phyloP scores from a whole-genome alignment of 2,113 vertebrate species.

The Chaetorhynchus papuensis region DNA sequence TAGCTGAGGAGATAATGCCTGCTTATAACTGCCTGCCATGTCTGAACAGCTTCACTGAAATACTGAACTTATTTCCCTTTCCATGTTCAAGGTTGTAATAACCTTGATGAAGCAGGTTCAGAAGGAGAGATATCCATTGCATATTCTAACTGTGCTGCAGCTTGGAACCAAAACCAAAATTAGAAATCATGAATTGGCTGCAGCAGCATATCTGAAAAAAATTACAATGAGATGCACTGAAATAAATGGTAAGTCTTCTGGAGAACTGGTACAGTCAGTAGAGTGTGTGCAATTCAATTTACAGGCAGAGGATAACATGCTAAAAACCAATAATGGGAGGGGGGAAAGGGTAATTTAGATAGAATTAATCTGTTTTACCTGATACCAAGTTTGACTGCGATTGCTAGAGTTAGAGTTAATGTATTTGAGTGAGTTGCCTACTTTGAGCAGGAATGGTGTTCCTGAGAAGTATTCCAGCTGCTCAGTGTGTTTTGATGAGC shows the following conservation, averaged over 20 bases:
- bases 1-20: background rate
- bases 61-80: background rate
- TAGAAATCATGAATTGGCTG: constrained; percentile 78
- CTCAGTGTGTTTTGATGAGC: background rate
- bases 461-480: background rate
- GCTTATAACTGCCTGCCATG: background rate
- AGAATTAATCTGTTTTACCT: background rate
- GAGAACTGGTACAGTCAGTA: background rate
- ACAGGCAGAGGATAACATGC: background rate
- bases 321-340: background rate
- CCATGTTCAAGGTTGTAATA: constrained; percentile 75
- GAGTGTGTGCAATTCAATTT: background rate
- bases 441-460: background rate
- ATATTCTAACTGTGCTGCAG: constrained; percentile 80
- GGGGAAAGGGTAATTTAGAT: background rate
- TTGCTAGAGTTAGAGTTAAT: background rate
- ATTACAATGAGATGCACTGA: constrained; percentile 83
- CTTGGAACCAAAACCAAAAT: constrained; percentile 84
- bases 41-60: background rate
- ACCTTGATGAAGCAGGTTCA: constrained; percentile 79
- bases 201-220: constrained; percentile 82
- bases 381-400: background rate
- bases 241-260: constrained; percentile 76
- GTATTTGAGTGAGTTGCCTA: background rate
- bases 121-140: constrained; percentile 71